Percentiles rank a stretch among this genome's conserved stretches.
These are phyloP conservation scores for Nothura maculosa DNA, from an alignment of 2,797 vertebrate genomes.

Conservation along the genomic window DNA sequence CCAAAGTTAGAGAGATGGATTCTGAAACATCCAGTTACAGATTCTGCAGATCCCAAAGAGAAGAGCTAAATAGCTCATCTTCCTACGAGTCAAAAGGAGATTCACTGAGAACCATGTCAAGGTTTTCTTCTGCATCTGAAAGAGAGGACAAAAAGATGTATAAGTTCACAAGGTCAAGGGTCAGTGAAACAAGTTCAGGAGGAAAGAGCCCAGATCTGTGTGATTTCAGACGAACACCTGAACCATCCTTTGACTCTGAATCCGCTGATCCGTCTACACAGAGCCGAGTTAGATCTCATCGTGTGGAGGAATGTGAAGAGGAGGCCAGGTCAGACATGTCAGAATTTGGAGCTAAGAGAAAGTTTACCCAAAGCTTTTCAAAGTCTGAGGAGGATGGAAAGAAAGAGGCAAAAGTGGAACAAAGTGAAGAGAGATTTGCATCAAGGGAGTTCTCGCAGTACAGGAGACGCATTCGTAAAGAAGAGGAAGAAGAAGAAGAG, in stretches of 20 bases:
- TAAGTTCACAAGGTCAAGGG: constrained; percentile 74
- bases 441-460: constrained; percentile 78
- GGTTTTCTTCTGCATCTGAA: constrained; percentile 78
- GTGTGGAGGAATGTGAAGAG: constrained; percentile 75
- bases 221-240: constrained; percentile 68
- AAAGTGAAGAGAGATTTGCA: constrained; percentile 82
- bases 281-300: constrained; percentile 56
- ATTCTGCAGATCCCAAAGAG: constrained; percentile 82
- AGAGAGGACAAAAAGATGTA: constrained; percentile 71
- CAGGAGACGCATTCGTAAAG: constrained; percentile 82
- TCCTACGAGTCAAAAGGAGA: constrained; percentile 68
- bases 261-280: constrained; percentile 55
- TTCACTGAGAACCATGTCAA: constrained; percentile 76
- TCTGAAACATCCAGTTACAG: constrained; percentile 85
- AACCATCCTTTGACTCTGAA: constrained; percentile 65
- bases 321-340: constrained; percentile 72
- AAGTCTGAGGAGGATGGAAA: constrained; percentile 79
- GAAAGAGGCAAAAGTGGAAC: constrained; percentile 75
- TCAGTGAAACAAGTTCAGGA: constrained; percentile 71
- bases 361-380: constrained; percentile 83
- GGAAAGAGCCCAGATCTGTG: constrained; percentile 79
- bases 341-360: constrained; percentile 84
- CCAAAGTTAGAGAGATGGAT: constrained; percentile 75
- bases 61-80: constrained; percentile 76
- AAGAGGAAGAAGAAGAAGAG: constrained; percentile 87